Base-by-base conservation (phyloP, 2,888 invertebrate genomes). In the Leucophenga maculata region DNA sequence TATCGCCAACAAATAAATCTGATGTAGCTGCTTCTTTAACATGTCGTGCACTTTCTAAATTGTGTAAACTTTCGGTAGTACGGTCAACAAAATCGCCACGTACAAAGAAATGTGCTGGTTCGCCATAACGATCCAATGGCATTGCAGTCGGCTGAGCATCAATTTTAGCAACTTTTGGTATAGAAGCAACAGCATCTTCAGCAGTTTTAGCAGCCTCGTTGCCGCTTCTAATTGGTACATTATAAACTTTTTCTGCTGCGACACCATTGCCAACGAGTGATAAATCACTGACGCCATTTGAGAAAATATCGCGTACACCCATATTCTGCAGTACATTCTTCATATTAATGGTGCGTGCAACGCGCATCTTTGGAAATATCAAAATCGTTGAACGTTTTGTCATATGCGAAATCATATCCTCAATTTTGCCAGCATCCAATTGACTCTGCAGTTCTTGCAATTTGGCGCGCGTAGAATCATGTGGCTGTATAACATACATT, bases 301-400 rank as follows among this genome's bases (percentile, higher is more conserved):
- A 85, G 83, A 96, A 95, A 71, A 95, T 88, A 0, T 92, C 90
- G 1, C 85, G 83, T 0, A 94, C 83, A 0, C 94, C 94, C 69
- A 95, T 83, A 2, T 86, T 82, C 73, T 90, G 86, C 3, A 95
- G 86, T 0, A 91, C 79, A 0, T 88, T 73, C 69, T 90, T 91
- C 54, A 95, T 85, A 74, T 91, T 90, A 2, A 91, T 78, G 0
- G 90, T 90, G 60, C 90, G 91, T 72, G 91, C 90, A 1, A 95
- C 87, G 76, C 92, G 91, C 92, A 95, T 93, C 85, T 93, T 93
- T 0, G 95, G 95, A 44, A 92, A 89, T 0, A 93, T 85, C 1
- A 93, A 88, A 31, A 92, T 90, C 6, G 90, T 88, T 6, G 88
- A 88, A 32, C 86, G 87, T 54, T 78, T 74, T 16, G 76, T 72